phyloP scores from a whole-genome alignment of 2,113 vertebrate genomes.

The Panthera tigris region DNA sequence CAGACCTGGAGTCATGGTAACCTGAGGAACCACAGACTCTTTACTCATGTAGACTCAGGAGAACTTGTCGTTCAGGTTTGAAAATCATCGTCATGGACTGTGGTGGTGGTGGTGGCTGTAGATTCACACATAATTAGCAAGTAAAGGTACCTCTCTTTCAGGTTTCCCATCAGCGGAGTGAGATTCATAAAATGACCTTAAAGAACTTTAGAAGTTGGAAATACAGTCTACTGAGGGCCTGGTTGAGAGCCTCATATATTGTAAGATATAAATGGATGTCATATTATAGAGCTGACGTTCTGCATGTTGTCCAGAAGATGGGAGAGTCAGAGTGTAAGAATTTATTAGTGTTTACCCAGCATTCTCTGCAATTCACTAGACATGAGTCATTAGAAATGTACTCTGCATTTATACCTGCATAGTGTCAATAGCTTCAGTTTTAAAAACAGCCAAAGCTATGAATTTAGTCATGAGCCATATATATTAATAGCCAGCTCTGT shows the following conservation, averaged over 20 bases:
- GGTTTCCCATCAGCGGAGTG: neutral
- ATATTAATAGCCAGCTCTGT: neutral
- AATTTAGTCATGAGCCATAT: neutral
- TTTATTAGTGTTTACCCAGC: slow-evolving; percentile 53
- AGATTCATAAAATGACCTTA: neutral
- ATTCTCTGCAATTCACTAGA: slow-evolving; percentile 45
- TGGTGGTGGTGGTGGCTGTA: neutral
- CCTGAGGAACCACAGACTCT: neutral
- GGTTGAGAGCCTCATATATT: neutral
- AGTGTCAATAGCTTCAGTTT: slow-evolving; percentile 30
- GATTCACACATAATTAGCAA: neutral
- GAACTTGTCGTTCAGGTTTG: neutral
- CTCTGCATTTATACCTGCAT: slow-evolving; percentile 40
- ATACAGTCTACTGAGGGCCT: neutral
- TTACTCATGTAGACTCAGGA: neutral
- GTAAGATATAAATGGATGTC: slow-evolving; percentile 18
- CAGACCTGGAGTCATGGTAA: neutral
- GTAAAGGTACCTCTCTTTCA: neutral
- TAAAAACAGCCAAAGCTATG: neutral
- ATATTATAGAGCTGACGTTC: neutral
- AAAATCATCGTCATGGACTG: neutral
- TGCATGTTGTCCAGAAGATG: slow-evolving; percentile 44
- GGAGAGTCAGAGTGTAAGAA: slow-evolving; percentile 56
- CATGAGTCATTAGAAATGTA: slow-evolving; percentile 52
- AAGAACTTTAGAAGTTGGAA: slow-evolving; percentile 3